phyloP scores from a whole-genome alignment of 2,113 vertebrate species.

The human region GRCh38 chr20:48004001-48004500 shows the following conservation, averaged over 20 bases:
- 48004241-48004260: not conserved
- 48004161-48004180: not conserved
- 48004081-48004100: not conserved
- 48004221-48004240: not conserved
- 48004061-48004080: not conserved
- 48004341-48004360: too few relatives aligned
- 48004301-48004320: too few relatives aligned
- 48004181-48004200: not conserved
- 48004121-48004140: not conserved
- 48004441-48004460: too few relatives aligned
- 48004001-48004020: not conserved
- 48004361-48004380: too few relatives aligned
- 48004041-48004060: not conserved
- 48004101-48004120: not conserved
- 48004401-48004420: not conserved
- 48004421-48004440: not conserved
- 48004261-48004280: too few relatives aligned
- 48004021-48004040: too few relatives aligned
- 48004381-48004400: fast-evolving
- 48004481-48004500: not conserved
- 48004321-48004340: too few relatives aligned
- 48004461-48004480: not conserved
- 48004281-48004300: too few relatives aligned
- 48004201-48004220: not conserved
- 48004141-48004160: not conserved